Evolutionary conservation across 2,113 vertebrate genomes (phyloP).

Genomic region (Dermatemys mawii): DNA sequence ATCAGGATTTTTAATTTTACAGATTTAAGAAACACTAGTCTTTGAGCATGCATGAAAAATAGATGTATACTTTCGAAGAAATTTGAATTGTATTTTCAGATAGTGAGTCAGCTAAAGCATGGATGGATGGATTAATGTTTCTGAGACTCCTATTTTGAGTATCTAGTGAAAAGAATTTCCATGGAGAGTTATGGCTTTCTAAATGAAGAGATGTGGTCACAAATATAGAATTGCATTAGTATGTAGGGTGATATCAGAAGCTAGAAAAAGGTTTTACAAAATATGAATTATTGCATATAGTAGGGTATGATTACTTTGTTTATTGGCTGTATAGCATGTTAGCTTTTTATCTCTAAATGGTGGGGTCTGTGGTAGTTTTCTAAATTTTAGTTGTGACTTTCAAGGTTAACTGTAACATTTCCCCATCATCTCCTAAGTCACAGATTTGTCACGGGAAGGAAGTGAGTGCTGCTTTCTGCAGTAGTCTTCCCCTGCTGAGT

Average conservation of each 20-base stretch:
- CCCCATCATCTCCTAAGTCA: not conserved
- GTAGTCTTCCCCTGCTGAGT: too few species aligned
- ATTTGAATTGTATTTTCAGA: slow-evolving; percentile 38
- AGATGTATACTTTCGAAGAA: slow-evolving; percentile 53
- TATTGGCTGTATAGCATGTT: not conserved
- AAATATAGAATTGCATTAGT: slow-evolving; percentile 31
- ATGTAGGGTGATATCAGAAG: not conserved
- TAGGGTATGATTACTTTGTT: not conserved
- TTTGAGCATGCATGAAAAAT: not conserved
- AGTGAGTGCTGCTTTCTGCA: too few species aligned
- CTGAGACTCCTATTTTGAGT: slow-evolving; percentile 61
- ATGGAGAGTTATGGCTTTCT: slow-evolving; percentile 8
- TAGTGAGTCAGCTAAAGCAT: slow-evolving; percentile 47
- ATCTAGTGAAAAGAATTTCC: slow-evolving; percentile 27
- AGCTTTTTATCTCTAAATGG: not conserved
- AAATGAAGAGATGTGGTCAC: slow-evolving; percentile 27
- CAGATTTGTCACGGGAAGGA: too few species aligned
- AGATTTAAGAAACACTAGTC: not conserved
- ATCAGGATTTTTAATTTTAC: not conserved
- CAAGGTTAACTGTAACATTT: not conserved
- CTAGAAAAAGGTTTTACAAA: not conserved
- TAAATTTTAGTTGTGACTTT: not conserved
- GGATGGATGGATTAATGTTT: slow-evolving; percentile 42
- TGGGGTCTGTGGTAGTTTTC: not conserved
- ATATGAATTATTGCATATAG: not conserved